phyloP scores from a whole-genome alignment of 2,888 invertebrate species.

The Andrena fulva region DNA sequence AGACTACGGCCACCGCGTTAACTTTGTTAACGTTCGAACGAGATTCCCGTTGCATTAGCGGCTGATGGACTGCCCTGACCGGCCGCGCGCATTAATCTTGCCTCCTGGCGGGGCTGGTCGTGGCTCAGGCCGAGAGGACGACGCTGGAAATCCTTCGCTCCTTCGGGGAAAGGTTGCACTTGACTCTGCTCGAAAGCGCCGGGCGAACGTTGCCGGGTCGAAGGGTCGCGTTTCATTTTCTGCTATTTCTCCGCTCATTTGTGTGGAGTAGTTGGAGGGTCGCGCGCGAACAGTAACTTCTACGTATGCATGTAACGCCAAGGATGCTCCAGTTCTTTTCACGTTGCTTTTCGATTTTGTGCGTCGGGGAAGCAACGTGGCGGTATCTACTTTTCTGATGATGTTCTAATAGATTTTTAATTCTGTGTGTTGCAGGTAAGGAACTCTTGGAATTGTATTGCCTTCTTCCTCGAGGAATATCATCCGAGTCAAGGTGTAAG shows the following conservation, averaged over 20 bases:
- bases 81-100: constrained; percentile 52
- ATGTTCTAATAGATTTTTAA: neutral
- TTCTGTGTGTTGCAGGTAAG: constrained; percentile 24
- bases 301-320: too few relatives aligned
- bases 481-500: neutral
- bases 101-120: neutral
- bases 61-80: constrained; percentile 52
- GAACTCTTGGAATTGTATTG: neutral
- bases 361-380: too few relatives aligned
- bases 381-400: too few relatives aligned
- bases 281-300: too few relatives aligned
- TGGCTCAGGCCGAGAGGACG: neutral
- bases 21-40: constrained; percentile 81
- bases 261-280: too few relatives aligned
- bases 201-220: neutral
- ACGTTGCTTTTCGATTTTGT: too few relatives aligned
- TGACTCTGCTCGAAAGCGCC: constrained; percentile 12
- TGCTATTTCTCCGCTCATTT: neutral
- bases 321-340: too few relatives aligned
- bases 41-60: constrained; percentile 78
- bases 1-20: constrained; percentile 68
- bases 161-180: constrained; percentile 29
- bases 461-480: neutral
- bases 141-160: constrained; percentile 25
- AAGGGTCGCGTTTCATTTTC: neutral